A percentile compares a stretch with the other conserved stretches of the same genome.
phyloP scores from a whole-genome alignment of 2,113 vertebrate genomes.

The Coturnix japonica region DNA sequence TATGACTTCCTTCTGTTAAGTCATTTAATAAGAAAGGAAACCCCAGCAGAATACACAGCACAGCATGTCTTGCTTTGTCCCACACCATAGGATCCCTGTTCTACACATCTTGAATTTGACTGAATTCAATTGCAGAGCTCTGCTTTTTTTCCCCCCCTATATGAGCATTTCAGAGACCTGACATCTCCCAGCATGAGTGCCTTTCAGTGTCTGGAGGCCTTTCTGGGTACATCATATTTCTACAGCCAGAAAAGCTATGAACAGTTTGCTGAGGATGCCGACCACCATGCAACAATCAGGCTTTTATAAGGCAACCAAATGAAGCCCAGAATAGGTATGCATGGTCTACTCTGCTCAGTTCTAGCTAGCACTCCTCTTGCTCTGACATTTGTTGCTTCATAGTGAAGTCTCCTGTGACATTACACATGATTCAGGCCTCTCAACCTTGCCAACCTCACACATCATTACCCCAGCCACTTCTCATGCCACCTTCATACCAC shows the following conservation, averaged over 20 bases:
- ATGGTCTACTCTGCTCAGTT: background rate
- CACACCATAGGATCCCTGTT: background rate
- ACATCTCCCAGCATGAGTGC: background rate
- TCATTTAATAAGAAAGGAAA: background rate
- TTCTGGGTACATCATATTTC: background rate
- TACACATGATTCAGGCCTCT: background rate
- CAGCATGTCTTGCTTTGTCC: conserved; percentile 41
- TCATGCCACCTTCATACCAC: background rate
- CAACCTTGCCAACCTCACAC: background rate
- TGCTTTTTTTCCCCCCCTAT: background rate
- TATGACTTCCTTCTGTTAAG: background rate
- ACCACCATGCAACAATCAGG: background rate
- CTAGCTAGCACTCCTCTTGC: background rate
- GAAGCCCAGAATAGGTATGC: fast-evolving
- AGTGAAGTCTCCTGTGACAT: background rate
- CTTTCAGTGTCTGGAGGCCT: background rate
- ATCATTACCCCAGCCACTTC: background rate
- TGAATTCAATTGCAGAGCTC: background rate
- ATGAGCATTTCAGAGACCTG: background rate
- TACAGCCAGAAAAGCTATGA: background rate
- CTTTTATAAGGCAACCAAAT: background rate
- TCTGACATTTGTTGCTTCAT: background rate
- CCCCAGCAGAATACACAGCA: background rate
- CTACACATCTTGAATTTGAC: background rate
- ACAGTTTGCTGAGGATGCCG: fast-evolving